Conservation (phyloP, 35 echinoderm and acorn worm species). For the Patiria miniata region DNA sequence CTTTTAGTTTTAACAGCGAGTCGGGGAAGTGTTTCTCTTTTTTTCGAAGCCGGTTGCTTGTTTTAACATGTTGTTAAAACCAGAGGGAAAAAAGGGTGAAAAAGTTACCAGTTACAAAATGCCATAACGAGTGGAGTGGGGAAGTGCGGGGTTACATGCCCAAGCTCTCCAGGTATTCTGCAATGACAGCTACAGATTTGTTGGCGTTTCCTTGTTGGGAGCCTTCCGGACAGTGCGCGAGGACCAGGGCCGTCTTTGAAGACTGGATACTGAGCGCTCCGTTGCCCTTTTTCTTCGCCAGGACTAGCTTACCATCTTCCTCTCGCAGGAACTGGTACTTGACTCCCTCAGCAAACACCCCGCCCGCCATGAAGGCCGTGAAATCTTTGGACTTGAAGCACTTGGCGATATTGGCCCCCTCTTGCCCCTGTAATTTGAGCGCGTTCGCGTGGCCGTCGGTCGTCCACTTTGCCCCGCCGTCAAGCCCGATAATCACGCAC, state of each 20-base stretch:
- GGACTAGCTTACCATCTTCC: conserved; percentile 62
- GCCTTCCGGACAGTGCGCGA: conserved; percentile 54
- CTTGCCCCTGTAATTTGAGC: background rate
- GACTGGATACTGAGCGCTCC: conserved; percentile 50
- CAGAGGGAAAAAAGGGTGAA: background rate
- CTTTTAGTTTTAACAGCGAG: too few relatives aligned
- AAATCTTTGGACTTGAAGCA: conserved; percentile 74
- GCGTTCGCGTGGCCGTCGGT: conserved; percentile 49
- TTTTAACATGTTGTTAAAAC: too few relatives aligned
- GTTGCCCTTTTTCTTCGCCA: conserved; percentile 65
- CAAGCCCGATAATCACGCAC: conserved; percentile 57
- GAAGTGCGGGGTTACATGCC: conserved; percentile 21
- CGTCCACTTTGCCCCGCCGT: conserved; percentile 62
- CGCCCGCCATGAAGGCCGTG: conserved; percentile 46
- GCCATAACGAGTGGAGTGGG: background rate
- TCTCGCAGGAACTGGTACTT: conserved; percentile 84
- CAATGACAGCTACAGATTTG: conserved; percentile 66
- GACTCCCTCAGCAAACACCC: conserved; percentile 24
- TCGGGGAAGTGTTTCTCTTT: too few relatives aligned
- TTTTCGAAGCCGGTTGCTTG: too few relatives aligned
- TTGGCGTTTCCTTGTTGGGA: conserved; percentile 64
- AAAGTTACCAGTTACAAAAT: conserved; percentile 25
- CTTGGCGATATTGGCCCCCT: conserved; percentile 46
- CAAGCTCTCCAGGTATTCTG: conserved; percentile 72
- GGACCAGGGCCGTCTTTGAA: conserved; percentile 64